These are phyloP conservation scores for Drosophila sproati DNA, from an alignment of 1,140 invertebrate genomes.

Conservation along the genomic window DNA sequence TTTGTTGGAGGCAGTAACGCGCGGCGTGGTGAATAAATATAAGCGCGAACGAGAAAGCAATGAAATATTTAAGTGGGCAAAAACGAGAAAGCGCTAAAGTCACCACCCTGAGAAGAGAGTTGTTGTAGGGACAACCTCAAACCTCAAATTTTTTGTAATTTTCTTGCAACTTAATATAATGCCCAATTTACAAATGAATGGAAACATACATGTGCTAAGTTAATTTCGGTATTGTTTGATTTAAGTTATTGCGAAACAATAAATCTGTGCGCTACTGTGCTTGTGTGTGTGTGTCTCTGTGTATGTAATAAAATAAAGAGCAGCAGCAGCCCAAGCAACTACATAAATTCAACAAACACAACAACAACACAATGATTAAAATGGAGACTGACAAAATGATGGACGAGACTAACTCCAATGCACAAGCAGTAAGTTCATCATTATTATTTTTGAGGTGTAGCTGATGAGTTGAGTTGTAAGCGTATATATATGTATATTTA, in stretches of 20 bases:
- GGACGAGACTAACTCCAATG: conserved; percentile 85
- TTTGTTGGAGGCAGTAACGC: conserved; percentile 46
- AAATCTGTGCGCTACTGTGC: not conserved
- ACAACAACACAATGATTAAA: conserved; percentile 84
- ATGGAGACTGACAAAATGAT: conserved; percentile 86
- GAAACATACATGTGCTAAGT: conserved; percentile 27
- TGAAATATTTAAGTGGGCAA: conserved; percentile 47
- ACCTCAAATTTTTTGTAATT: conserved; percentile 37
- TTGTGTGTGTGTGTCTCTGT: conserved; percentile 37
- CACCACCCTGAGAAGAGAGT: conserved; percentile 52
- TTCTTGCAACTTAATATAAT: conserved; percentile 43
- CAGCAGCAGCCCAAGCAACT: conserved; percentile 43
- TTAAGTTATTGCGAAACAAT: conserved; percentile 47
- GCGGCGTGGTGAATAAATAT: conserved; percentile 52
- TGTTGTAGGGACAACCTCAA: conserved; percentile 50
- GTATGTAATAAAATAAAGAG: conserved; percentile 15
- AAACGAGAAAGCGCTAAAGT: conserved; percentile 58
- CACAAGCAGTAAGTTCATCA: conserved; percentile 77
- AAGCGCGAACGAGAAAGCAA: conserved; percentile 53
- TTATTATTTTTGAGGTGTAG: conserved; percentile 22
- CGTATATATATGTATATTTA: not conserved
- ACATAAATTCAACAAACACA: conserved; percentile 65
- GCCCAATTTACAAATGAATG: conserved; percentile 26
- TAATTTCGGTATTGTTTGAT: conserved; percentile 21
- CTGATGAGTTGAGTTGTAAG: conserved; percentile 18